A percentile compares a stretch with the other conserved stretches of the same genome.
Conservation (phyloP, 1,140 invertebrate species). For the Saccostrea cuccullata region DNA sequence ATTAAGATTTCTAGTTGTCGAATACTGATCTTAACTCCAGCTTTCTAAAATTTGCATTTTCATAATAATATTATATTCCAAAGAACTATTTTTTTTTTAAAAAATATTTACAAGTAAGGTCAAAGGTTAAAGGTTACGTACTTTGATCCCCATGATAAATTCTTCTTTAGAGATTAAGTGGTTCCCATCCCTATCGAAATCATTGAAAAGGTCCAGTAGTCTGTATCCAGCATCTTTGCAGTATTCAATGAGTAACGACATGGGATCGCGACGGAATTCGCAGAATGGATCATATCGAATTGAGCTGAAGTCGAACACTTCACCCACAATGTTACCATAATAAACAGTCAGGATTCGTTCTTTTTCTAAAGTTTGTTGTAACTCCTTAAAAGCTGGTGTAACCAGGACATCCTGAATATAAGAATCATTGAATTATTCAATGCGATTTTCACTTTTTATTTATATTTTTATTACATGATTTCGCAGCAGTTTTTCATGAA, state of each 20-base stretch:
- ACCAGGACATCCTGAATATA: conserved; percentile 69
- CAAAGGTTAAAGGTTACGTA: conserved; percentile 43
- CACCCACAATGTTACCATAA: conserved; percentile 60
- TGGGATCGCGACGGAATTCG: conserved; percentile 68
- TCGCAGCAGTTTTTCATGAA: too few relatives aligned
- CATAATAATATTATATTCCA: background rate
- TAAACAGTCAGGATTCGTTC: conserved; percentile 74
- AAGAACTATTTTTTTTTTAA: conserved; percentile 6
- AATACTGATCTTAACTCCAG: conserved; percentile 68
- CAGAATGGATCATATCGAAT: conserved; percentile 50
- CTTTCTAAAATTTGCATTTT: conserved; percentile 56
- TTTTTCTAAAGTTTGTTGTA: conserved; percentile 83
- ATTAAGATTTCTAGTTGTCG: conserved; percentile 70
- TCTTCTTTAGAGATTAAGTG: conserved; percentile 63
- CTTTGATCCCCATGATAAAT: conserved; percentile 67
- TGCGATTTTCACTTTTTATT: too few relatives aligned
- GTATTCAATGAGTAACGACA: conserved; percentile 70
- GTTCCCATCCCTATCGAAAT: conserved; percentile 73
- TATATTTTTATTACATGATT: too few relatives aligned
- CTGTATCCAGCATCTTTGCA: conserved; percentile 67
- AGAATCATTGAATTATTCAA: background rate
- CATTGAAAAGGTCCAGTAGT: conserved; percentile 74
- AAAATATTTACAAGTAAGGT: background rate
- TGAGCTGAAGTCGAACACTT: conserved; percentile 43
- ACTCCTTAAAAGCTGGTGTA: conserved; percentile 67